phyloP scores from a whole-genome alignment of 2,797 vertebrate genomes.

The Aulostomus chinensis region DNA sequence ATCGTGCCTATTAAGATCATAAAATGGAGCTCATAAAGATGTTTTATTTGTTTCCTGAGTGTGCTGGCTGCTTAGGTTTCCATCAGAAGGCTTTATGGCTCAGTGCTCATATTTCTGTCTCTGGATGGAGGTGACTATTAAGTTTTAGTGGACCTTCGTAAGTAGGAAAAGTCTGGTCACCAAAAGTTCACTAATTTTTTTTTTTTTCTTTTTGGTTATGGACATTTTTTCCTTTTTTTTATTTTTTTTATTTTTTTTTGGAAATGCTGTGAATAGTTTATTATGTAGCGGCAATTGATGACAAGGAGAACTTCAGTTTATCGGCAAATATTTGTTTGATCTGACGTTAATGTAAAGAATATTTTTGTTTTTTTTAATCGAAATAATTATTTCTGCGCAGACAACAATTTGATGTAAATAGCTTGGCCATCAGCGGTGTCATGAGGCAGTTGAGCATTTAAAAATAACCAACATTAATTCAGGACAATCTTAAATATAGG shows the following conservation, averaged over 20 bases:
- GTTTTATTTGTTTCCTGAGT: slow-evolving; percentile 83
- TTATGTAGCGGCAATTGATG: too few species aligned
- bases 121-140: slow-evolving; percentile 47
- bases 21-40: slow-evolving; percentile 75
- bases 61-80: slow-evolving; percentile 75
- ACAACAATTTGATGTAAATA: too few species aligned
- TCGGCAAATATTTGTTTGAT: neutral
- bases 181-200: neutral
- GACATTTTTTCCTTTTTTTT: neutral
- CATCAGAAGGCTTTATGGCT: slow-evolving; percentile 75
- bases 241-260: neutral
- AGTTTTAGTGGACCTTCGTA: slow-evolving; percentile 58
- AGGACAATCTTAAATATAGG: too few species aligned
- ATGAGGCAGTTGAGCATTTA: too few species aligned
- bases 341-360: too few species aligned
- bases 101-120: slow-evolving; percentile 76
- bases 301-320: neutral
- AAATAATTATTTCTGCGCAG: too few species aligned
- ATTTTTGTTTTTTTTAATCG: too few species aligned
- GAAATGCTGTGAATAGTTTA: too few species aligned
- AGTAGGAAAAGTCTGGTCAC: slow-evolving; percentile 52
- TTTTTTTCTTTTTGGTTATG: neutral
- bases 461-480: too few species aligned
- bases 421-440: too few species aligned
- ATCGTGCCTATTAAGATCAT: slow-evolving; percentile 68